phyloP scores from a whole-genome alignment of 2,888 invertebrate genomes.

The Ophion slaviceki region DNA sequence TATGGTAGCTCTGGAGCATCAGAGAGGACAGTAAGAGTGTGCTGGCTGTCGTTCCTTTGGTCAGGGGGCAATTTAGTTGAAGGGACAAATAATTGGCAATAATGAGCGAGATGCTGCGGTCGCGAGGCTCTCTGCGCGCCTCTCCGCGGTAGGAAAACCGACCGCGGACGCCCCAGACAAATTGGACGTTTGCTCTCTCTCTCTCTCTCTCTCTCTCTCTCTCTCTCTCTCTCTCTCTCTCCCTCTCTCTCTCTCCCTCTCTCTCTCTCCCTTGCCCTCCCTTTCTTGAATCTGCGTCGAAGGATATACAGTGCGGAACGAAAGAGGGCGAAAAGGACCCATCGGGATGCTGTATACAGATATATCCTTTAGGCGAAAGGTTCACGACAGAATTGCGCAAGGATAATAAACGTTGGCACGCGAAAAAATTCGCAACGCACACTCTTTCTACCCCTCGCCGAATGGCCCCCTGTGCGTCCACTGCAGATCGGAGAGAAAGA shows the following conservation, averaged over 20 bases:
- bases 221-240: too few species aligned
- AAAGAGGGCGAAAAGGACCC: constrained; percentile 51
- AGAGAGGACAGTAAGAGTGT: constrained; percentile 26
- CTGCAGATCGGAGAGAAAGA: constrained; percentile 30
- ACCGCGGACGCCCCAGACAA: constrained; percentile 62
- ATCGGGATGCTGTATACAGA: constrained; percentile 40
- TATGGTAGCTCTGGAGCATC: constrained; percentile 37
- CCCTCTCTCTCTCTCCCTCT: too few species aligned
- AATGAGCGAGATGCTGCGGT: constrained; percentile 69
- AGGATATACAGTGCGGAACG: constrained; percentile 62
- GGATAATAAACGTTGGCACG: constrained; percentile 63
- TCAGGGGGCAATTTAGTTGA: constrained; percentile 69
- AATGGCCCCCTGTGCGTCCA: constrained; percentile 13
- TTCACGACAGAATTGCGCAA: constrained; percentile 58
- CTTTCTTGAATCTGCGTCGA: constrained; percentile 29
- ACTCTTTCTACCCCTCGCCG: background rate
- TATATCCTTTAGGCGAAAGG: constrained; percentile 51
- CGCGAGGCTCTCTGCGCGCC: constrained; percentile 37
- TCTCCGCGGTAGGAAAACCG: constrained; percentile 23
- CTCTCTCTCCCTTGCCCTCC: background rate
- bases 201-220: constrained; percentile 1
- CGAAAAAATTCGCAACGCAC: constrained; percentile 60
- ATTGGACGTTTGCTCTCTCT: constrained; percentile 66
- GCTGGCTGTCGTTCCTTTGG: constrained; percentile 55
- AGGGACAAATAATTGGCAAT: constrained; percentile 73